Evolutionary conservation across 1,140 invertebrate species (phyloP).

Genomic region (Cydia amplana): DNA sequence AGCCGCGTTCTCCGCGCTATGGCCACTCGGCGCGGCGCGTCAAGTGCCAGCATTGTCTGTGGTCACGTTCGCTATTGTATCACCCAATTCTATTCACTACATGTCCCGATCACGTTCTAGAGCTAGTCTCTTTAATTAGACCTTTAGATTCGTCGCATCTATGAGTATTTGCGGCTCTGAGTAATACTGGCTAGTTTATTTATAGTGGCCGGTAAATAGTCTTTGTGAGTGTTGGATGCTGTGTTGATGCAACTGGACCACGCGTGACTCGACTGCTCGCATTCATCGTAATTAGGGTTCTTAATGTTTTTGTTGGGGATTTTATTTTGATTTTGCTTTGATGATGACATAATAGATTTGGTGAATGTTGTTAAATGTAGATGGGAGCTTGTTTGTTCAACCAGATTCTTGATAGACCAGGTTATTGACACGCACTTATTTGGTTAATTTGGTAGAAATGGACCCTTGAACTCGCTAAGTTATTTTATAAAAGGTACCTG

Average conservation of each 20-base stretch:
- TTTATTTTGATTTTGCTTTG: constrained; percentile 15
- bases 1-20: constrained; percentile 36
- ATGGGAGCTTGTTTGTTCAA: background rate
- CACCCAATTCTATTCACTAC: background rate
- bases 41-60: constrained; percentile 45
- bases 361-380: background rate
- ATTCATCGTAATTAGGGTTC: constrained; percentile 56
- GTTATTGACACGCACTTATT: background rate
- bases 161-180: background rate
- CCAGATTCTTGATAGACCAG: background rate
- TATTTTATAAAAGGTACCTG: too few relatives aligned
- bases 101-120: background rate
- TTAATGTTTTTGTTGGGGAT: constrained; percentile 33
- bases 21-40: constrained; percentile 36
- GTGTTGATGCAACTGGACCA: constrained; percentile 73
- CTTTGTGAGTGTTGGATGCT: constrained; percentile 61
- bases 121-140: background rate
- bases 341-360: constrained; percentile 13
- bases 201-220: background rate
- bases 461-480: too few relatives aligned
- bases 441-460: too few relatives aligned
- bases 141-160: background rate
- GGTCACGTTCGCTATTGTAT: constrained; percentile 49
- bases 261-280: constrained; percentile 49
- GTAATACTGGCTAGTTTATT: background rate